phyloP scores from a whole-genome alignment of 2,797 vertebrate genomes.

The Phaenicophaeus curvirostris region DNA sequence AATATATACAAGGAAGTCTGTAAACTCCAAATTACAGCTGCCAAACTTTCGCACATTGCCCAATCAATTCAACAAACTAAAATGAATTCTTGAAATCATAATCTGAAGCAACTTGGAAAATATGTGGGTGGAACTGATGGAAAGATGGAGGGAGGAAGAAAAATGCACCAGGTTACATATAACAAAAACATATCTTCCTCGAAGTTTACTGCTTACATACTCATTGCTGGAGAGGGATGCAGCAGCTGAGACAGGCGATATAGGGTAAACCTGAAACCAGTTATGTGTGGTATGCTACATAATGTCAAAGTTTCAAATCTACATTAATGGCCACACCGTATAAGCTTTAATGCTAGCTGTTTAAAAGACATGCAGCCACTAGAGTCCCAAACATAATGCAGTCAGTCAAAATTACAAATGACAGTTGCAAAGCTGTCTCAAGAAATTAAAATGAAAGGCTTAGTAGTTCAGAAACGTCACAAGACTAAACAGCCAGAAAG shows the following conservation, averaged over 20 bases:
- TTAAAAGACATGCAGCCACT: not conserved
- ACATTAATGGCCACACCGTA: not conserved
- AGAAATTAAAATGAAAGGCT: not conserved
- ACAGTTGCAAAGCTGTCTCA: not conserved
- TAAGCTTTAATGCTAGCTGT: not conserved
- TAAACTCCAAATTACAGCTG: constrained; percentile 40
- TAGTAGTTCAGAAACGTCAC: not conserved
- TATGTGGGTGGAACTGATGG: not conserved
- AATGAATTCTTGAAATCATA: not conserved
- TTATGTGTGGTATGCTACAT: not conserved
- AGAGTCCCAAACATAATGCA: not conserved
- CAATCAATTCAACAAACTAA: constrained; percentile 3
- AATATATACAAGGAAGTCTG: not conserved
- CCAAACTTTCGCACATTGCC: not conserved
- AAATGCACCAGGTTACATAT: not conserved
- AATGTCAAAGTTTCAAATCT: not conserved
- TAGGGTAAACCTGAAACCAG: not conserved
- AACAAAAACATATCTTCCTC: not conserved
- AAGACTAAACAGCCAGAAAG: not conserved
- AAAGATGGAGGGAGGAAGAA: not conserved
- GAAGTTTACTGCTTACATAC: not conserved
- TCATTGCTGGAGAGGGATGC: not conserved
- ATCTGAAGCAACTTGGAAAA: constrained; percentile 10
- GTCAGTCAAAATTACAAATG: not conserved
- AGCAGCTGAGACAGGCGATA: not conserved